A percentile compares a stretch with the other conserved stretches of the same genome.
phyloP scores from a whole-genome alignment of 1,140 invertebrate genomes.

The Papilio aristodemus region DNA sequence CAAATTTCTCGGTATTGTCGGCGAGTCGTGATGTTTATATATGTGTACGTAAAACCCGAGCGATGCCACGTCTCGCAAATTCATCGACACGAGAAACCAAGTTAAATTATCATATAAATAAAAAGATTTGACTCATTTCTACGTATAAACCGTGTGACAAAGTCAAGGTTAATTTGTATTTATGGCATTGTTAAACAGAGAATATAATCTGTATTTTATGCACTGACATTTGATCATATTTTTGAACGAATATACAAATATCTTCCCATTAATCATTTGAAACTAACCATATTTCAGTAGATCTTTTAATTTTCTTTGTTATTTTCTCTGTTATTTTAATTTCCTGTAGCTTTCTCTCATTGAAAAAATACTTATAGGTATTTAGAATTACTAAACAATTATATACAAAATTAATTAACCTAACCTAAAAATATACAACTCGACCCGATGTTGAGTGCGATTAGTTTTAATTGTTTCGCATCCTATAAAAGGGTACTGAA shows the following conservation, averaged over 20 bases:
- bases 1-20: conserved; percentile 41
- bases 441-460: neutral
- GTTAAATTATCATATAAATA: conserved; percentile 13
- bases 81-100: neutral
- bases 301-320: no score
- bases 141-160: neutral
- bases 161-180: neutral
- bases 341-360: no score
- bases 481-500: conserved; percentile 18
- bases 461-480: conserved; percentile 23
- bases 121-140: conserved; percentile 15
- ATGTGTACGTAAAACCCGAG: conserved; percentile 7
- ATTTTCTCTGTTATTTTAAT: no score
- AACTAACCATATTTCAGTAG: no score
- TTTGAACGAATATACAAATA: no score
- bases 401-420: neutral
- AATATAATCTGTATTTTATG: neutral
- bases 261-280: no score
- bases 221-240: no score
- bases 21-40: conserved; percentile 24
- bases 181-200: neutral
- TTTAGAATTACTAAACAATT: no score
- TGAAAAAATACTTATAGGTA: no score
- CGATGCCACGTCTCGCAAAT: conserved; percentile 6
- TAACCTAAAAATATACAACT: neutral